A percentile compares a stretch with the other conserved stretches of the same genome.
Evolutionary conservation across 2,113 vertebrate species (phyloP).

Genomic region (Hepsetus odoe): DNA sequence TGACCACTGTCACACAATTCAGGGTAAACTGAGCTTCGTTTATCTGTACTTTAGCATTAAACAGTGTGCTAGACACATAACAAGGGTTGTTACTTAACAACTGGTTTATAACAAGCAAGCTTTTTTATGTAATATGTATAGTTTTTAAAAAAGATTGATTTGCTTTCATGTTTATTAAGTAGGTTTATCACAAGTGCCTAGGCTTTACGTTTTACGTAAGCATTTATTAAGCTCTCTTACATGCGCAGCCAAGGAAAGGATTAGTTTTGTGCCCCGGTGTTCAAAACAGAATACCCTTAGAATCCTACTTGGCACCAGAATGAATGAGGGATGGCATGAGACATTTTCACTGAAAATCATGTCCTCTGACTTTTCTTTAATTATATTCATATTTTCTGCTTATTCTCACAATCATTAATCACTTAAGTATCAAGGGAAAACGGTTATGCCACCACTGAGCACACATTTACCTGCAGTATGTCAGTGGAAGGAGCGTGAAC

Average conservation of each 20-base stretch:
- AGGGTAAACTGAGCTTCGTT: too few species aligned
- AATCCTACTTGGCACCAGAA: background rate
- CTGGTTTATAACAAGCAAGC: too few species aligned
- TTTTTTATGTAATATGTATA: background rate
- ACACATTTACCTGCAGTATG: background rate
- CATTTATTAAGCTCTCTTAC: constrained; percentile 34
- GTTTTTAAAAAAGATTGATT: background rate
- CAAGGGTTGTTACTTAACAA: too few species aligned
- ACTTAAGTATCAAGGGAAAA: background rate
- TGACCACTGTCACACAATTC: too few species aligned
- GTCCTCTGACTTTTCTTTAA: background rate
- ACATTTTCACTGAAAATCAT: background rate
- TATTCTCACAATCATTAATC: background rate
- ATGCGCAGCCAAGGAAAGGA: constrained; percentile 20
- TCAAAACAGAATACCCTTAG: constrained; percentile 4
- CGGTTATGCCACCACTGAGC: background rate
- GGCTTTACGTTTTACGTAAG: background rate
- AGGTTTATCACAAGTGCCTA: background rate
- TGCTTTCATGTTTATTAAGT: background rate
- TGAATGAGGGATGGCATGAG: background rate
- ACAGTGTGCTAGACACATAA: too few species aligned
- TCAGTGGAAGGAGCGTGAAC: constrained; percentile 7
- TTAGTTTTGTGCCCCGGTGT: constrained; percentile 19
- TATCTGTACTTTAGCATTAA: too few species aligned
- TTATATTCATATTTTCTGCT: background rate